Evolutionary conservation across 1,140 invertebrate genomes (phyloP), one percentile per base, ranked within the genome.

Genomic region (Pseudomyrmex concolor): DNA sequence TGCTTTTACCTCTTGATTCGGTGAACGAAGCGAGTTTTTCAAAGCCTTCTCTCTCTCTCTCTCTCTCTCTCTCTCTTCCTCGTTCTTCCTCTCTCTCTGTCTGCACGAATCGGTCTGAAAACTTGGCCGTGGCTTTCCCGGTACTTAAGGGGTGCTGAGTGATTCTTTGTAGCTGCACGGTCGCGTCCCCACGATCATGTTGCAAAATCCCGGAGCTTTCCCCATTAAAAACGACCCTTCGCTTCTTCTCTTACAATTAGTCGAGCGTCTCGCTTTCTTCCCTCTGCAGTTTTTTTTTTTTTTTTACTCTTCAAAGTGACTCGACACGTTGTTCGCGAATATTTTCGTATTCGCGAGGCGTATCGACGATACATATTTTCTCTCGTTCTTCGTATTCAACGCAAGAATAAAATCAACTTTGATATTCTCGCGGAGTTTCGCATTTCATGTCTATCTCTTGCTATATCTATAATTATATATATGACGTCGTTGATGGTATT

Each of bases 91-190:
- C 25, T 34, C 34, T 34, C 34, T 34, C 34, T 34, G 34, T 34
- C 70, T 81, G 48, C 17, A 54, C 71, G 74, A 88, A 71, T 59
- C 76, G 66, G 80, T 72, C 87, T 89, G 86, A 88, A 89, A 89
- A 89, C 84, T 89, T 89, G 57, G 72, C 55, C 86, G 87, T 64
- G 59, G 84, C 66, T 88, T 85, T 76, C 87, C 83, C 72, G 67
- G 73, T 55, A 50, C 66, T 81, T 80, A 50, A 70, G 63, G 80
- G 66, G 66, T 43, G 66, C 43, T 84, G 86, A 89, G 87, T 89
- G 87, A 89, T 89, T 89, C 86, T 89, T 89, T 89, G 87, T 86
- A 89, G 86, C 86, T 81, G 71, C 77, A 68, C 64, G 74, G 74
- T 76, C 71, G 34, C 34, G 86, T 81, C 60, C 86, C 87, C 85